These are phyloP conservation scores for Echinops telfairi DNA, from an alignment of 2,113 vertebrate species.

Conservation along the genomic window DNA sequence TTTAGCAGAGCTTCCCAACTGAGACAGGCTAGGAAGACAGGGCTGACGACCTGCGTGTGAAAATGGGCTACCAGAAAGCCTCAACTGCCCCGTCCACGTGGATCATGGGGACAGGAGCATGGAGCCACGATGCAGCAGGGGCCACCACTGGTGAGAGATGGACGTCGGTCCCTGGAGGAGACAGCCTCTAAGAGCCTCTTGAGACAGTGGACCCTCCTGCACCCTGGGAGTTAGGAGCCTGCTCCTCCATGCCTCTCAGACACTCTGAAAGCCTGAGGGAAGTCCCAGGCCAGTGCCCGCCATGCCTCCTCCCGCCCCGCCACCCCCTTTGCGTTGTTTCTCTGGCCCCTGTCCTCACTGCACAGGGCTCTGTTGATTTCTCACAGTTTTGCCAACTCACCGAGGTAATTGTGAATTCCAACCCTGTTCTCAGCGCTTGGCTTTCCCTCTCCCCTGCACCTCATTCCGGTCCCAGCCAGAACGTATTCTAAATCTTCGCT, in stretches of 20 bases:
- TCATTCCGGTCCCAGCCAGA: slow-evolving; percentile 14
- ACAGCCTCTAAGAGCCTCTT: not conserved
- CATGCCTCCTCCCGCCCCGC: not conserved
- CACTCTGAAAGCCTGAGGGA: accelerated
- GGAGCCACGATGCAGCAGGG: not conserved
- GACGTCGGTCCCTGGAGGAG: accelerated
- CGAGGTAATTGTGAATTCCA: slow-evolving; percentile 57
- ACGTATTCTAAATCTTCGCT: slow-evolving; percentile 51
- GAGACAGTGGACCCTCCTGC: not conserved
- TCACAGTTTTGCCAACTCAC: slow-evolving; percentile 44
- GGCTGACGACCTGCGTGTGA: not conserved
- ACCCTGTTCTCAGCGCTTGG: not conserved
- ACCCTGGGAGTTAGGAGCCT: not conserved
- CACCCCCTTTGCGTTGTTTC: not conserved
- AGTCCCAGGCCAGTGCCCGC: accelerated
- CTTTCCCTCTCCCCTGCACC: slow-evolving; percentile 32
- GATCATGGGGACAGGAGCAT: not conserved
- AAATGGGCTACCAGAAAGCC: not conserved
- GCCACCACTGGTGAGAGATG: not conserved
- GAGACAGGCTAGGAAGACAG: not conserved
- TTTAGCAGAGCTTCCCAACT: not conserved
- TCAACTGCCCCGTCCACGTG: not conserved
- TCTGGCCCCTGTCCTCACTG: not conserved
- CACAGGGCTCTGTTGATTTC: not conserved
- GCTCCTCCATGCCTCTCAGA: not conserved